phyloP scores from a whole-genome alignment of 2,797 vertebrate species.

The Coluber constrictor region DNA sequence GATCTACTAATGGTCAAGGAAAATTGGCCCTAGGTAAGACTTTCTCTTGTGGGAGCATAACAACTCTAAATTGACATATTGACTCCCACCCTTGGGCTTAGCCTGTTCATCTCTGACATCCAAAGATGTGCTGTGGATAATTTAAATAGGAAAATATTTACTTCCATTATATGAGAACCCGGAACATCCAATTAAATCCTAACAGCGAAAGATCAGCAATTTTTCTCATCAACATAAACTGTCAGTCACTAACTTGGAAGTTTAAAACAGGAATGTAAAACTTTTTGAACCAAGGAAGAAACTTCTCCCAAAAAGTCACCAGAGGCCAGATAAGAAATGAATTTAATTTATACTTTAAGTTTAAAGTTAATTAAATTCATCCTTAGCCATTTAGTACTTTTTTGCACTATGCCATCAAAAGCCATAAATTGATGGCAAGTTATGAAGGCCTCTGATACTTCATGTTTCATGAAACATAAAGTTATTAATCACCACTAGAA shows the following conservation, averaged over 20 bases:
- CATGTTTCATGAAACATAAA: not conserved
- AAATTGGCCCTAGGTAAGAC: not conserved
- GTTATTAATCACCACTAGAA: not conserved
- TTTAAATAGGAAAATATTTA: not conserved
- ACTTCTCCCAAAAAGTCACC: not conserved
- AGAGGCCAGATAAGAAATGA: not conserved
- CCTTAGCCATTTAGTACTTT: not conserved
- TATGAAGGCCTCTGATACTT: not conserved
- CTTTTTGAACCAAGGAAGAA: not conserved
- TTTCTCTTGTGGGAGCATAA: not conserved
- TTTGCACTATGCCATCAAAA: not conserved
- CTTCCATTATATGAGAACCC: not conserved
- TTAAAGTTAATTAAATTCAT: not conserved
- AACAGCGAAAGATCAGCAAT: not conserved
- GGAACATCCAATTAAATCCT: not conserved
- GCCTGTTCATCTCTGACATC: not conserved
- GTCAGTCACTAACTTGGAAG: not conserved
- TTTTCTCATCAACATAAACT: not conserved
- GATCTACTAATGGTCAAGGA: not conserved
- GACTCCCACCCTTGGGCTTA: too few species aligned
- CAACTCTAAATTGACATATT: not conserved
- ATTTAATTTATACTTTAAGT: not conserved
- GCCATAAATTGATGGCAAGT: not conserved
- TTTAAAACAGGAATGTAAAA: not conserved
- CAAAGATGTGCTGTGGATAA: not conserved